Evolutionary conservation across 2,113 vertebrate species (phyloP), one percentile per base, ranked within the genome.

Genomic region (Brachyhypopomus gauderio): DNA sequence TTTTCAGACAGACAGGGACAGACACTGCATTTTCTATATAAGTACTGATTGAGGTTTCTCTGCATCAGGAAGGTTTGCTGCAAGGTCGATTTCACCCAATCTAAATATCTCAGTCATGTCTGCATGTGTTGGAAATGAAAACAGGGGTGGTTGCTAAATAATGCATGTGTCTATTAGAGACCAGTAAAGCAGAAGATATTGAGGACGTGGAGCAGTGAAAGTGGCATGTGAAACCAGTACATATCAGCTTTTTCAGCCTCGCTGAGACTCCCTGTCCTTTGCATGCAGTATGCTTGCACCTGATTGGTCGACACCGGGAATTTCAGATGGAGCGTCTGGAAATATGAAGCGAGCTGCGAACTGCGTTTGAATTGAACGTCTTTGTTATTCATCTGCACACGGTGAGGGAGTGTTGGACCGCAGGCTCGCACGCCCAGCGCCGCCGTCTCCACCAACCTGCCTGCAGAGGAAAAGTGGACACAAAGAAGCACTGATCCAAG

Each of bases 161-260:
- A 88, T 86, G 75, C 78, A 86, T 60, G 64, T 69, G 87, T 87
- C 77, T 85, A 87, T 88, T 75, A 85, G 52, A 27, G 71, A 67
- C 4, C 45, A n/a, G 19, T 30, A 76, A 52, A 83, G 27, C 25
- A 2, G 59, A 86, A 86, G 36, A 67, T 19, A 77, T 16, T 30
- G 64, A 52, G n/a, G 23, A 22, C 14, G 70, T 67, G 73, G 83
- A 86, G 84, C 45, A 20, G 22, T 55, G 14, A 56, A 25, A 4
- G 1, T 0, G 4, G 7, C 12, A 23, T 45, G 3, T 80, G 64
- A 22, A 67, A 38, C 34, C 48, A 22, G 17, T 25, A n/a, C 41
- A 27, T 23, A 12, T 41, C 17, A 23, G 22, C 23, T 56, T 56
- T 6, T 14, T 9, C 0, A 7, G 5, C 30, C 2, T 56, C 27